phyloP scores from a whole-genome alignment of 2,888 invertebrate species.

The Lasioglossum oenotherae region DNA sequence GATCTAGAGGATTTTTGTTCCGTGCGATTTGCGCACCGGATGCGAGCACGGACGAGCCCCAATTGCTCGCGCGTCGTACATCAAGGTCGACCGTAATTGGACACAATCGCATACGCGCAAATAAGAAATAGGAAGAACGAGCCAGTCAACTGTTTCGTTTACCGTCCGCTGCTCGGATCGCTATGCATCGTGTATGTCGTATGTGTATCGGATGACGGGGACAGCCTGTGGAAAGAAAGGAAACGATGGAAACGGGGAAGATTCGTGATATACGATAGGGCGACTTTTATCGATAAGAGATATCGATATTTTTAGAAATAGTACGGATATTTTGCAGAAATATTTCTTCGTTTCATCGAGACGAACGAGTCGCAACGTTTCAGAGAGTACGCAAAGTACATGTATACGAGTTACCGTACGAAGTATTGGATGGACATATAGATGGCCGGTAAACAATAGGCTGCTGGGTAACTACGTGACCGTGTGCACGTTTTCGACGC shows the following conservation, averaged over 20 bases:
- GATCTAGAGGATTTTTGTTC: not conserved
- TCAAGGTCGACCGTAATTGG: constrained; percentile 43
- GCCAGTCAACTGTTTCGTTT: not conserved
- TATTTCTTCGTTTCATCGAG: not conserved
- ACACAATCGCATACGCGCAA: constrained; percentile 37
- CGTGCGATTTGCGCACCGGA: not conserved
- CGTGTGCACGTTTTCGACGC: constrained; percentile 7
- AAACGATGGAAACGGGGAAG: not conserved
- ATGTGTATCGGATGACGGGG: not conserved
- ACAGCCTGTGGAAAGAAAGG: not conserved
- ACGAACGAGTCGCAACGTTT: not conserved
- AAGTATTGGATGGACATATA: not conserved
- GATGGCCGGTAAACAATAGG: not conserved
- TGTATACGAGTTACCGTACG: not conserved
- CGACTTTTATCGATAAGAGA: not conserved
- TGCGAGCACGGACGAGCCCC: not conserved
- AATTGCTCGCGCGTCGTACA: constrained; percentile 21
- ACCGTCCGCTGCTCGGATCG: not conserved
- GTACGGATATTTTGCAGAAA: not conserved
- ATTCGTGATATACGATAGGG: not conserved
- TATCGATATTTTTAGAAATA: not conserved
- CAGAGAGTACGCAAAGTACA: not conserved
- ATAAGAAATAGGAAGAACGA: constrained; percentile 1
- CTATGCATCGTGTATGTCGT: not conserved
- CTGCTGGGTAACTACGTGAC: constrained; percentile 28